phyloP scores from a whole-genome alignment of 2,888 invertebrate species.

The Epinotia demarniana region DNA sequence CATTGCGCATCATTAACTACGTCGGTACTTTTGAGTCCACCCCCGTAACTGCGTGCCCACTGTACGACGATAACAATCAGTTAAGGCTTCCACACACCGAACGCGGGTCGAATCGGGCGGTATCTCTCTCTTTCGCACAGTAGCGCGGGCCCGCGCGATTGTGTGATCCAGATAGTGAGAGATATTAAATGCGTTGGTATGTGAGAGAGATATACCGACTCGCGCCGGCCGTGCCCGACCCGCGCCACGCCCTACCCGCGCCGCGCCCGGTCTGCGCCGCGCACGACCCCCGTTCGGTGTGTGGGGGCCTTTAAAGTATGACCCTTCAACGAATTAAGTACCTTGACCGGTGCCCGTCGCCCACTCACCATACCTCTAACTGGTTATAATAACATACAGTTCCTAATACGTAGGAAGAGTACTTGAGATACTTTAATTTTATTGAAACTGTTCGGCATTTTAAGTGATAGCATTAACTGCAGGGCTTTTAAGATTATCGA shows the following conservation, averaged over 20 bases:
- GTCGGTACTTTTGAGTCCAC: not conserved
- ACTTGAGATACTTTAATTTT: conserved; percentile 27
- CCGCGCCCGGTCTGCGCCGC: too few species aligned
- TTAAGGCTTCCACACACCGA: too few species aligned
- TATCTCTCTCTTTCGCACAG: too few species aligned
- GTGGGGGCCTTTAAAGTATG: too few species aligned
- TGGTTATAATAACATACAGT: conserved; percentile 32
- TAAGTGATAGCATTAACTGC: conserved; percentile 5
- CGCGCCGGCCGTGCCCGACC: too few species aligned
- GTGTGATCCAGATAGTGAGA: too few species aligned
- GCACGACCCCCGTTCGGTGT: too few species aligned
- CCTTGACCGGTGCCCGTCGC: conserved; percentile 37
- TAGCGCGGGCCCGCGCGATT: too few species aligned
- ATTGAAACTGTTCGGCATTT: conserved; percentile 7
- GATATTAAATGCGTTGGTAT: too few species aligned
- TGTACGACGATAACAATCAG: conserved; percentile 13
- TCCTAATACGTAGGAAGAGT: conserved; percentile 28
- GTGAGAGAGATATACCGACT: too few species aligned
- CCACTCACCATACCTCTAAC: conserved; percentile 30
- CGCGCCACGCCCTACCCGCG: too few species aligned
- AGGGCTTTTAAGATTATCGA: not conserved
- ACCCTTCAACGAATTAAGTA: conserved; percentile 33
- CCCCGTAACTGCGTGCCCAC: not conserved
- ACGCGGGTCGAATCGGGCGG: too few species aligned
- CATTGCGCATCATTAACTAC: not conserved